phyloP scores from a whole-genome alignment of 1,140 invertebrate genomes.

The Sitodiplosis mosellana region DNA sequence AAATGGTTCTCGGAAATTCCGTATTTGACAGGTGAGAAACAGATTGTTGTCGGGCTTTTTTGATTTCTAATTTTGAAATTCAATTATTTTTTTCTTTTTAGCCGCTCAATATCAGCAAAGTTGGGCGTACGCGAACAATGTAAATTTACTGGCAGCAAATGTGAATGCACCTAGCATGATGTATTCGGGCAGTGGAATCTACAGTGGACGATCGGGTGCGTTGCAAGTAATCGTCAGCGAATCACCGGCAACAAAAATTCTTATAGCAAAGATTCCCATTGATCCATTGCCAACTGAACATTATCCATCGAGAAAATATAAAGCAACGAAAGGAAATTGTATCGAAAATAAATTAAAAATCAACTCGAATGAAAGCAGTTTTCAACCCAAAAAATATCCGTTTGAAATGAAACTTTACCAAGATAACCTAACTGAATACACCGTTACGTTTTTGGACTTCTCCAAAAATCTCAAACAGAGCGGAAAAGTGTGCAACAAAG shows the following conservation, averaged over 20 bases:
- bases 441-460: no score
- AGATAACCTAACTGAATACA: no score
- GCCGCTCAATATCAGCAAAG: conserved; percentile 28
- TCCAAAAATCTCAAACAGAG: no score
- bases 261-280: conserved; percentile 7
- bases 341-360: not conserved
- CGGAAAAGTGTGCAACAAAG: no score
- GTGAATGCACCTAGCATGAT: conserved; percentile 17
- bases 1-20: conserved; percentile 49
- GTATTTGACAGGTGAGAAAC: conserved; percentile 35
- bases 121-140: conserved; percentile 29
- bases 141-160: conserved; percentile 31
- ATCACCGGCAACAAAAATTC: conserved; percentile 9
- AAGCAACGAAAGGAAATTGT: not conserved
- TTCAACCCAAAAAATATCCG: no score
- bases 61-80: not conserved
- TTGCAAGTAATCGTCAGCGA: conserved; percentile 13
- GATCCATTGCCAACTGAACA: no score
- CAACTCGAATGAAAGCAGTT: not conserved
- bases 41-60: no score
- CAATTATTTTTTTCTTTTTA: conserved; percentile 9
- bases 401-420: no score
- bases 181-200: conserved; percentile 27
- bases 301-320: no score
- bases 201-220: conserved; percentile 21